Conservation (phyloP, 2,113 vertebrate genomes). For the Trichomycterus rosablanca region DNA sequence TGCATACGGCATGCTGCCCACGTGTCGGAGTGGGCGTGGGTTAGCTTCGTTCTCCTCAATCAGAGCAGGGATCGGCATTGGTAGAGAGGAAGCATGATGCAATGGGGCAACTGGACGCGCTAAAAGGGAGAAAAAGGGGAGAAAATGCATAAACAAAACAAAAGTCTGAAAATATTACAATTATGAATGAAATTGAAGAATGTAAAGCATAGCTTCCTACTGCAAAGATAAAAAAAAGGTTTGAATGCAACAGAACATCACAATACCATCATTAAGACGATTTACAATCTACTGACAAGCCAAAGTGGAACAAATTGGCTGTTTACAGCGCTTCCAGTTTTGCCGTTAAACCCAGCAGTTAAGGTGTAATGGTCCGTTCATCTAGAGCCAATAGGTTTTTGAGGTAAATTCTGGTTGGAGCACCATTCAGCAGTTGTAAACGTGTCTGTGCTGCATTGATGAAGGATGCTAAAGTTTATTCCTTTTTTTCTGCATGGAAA, state of each 20-base stretch:
- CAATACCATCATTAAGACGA: not conserved
- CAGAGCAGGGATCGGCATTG: too few species aligned
- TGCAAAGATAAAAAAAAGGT: not conserved
- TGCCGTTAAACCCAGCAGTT: constrained; percentile 18
- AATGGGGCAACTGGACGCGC: too few species aligned
- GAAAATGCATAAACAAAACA: too few species aligned
- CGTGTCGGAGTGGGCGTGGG: too few species aligned
- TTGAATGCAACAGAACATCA: not conserved
- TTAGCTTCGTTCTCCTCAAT: too few species aligned
- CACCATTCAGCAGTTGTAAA: constrained; percentile 5
- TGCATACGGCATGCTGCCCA: too few species aligned
- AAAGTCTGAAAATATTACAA: too few species aligned
- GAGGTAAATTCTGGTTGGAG: constrained; percentile 12
- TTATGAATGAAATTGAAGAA: not conserved
- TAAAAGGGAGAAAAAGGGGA: too few species aligned
- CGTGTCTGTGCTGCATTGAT: constrained; percentile 8
- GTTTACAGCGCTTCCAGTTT: constrained; percentile 21
- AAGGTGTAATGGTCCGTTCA: constrained; percentile 15
- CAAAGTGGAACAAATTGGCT: constrained; percentile 23
- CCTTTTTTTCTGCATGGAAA: constrained; percentile 9
- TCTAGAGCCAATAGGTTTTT: constrained; percentile 21
- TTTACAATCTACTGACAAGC: constrained; percentile 8
- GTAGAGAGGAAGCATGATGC: too few species aligned
- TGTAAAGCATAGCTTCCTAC: too few species aligned
- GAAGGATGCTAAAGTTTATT: not conserved